A percentile compares a stretch with the other conserved stretches of the same genome.
Evolutionary conservation across 2,888 invertebrate species (phyloP).

Genomic region (Aphodius granarius): DNA sequence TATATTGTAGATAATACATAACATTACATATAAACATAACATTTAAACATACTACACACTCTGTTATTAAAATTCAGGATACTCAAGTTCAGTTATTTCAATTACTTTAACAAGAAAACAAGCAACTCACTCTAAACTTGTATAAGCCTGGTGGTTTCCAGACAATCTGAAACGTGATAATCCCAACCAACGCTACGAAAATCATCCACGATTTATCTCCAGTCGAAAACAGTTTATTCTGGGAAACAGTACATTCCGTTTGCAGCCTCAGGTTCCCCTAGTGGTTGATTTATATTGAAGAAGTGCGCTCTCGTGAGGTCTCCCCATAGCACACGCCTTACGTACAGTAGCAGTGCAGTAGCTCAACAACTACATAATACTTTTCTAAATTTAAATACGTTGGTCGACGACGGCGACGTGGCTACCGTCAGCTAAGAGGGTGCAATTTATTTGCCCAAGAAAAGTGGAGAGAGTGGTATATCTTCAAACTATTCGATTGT

Average conservation of each 20-base stretch:
- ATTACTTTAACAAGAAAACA: too few species aligned
- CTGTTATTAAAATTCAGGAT: too few species aligned
- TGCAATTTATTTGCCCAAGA: too few species aligned
- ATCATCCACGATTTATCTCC: neutral
- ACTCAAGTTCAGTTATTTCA: too few species aligned
- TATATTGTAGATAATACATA: too few species aligned
- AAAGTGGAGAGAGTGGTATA: too few species aligned
- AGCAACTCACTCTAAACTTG: too few species aligned
- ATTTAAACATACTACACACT: too few species aligned
- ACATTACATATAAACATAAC: too few species aligned
- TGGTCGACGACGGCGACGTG: neutral
- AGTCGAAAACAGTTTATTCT: conserved; percentile 1
- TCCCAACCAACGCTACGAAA: neutral
- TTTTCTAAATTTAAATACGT: conserved; percentile 8
- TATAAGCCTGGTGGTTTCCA: neutral
- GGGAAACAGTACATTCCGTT: conserved; percentile 9
- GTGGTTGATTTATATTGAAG: conserved; percentile 13
- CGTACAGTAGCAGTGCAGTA: neutral
- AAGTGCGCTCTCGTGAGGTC: neutral
- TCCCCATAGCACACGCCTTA: neutral
- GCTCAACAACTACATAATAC: neutral
- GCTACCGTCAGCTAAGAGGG: neutral
- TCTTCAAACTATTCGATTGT: too few species aligned
- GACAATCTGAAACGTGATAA: neutral
- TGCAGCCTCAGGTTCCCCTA: neutral